Evolutionary conservation across 2,888 invertebrate species (phyloP), one percentile per base, ranked within the genome.

Genomic region (Xylota sylvarum): DNA sequence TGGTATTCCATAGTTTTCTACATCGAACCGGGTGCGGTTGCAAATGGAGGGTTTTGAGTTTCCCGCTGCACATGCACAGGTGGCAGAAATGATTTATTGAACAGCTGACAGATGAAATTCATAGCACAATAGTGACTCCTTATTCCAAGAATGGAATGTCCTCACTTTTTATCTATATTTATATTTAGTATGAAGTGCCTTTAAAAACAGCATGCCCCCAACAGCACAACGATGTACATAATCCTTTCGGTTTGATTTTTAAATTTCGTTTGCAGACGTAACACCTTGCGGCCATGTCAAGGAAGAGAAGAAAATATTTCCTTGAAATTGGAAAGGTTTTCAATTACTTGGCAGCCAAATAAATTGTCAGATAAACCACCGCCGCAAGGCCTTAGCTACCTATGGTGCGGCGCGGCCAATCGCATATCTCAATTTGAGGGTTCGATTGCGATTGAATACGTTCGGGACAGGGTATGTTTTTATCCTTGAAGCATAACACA

Each of bases 41-140:
- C n/a, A 35, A 6, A 9, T 4, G 43, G 43, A 3, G 23, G 2
- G 23, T 2, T 23, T 1, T 23, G 23, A 3, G 23, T 14, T n/a
- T 4, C n/a, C n/a, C 5, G 37, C 46, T 50, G 70, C 69, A 80
- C 23, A 64, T 58, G 58, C 84, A 80, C 80, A 70, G 69, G 69
- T 70, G 80, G 58, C 67, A 30, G 56, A 30, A 30, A 81, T 81
- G 76, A 85, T 81, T 77, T 85, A 85, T 81, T 81, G 67, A 81
- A 52, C 70, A 72, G 52, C 52, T 81, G 81, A 81, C 81, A 81
- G 81, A 65, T 85, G 72, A 76, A 72, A 81, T 72, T 69, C 83
- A 62, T 67, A 32, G 67, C 62, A 72, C 56, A 70, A 70, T 60
- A 70, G 70, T 30, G 56, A 48, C 19, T 56, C 23, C 27, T 40